Evolutionary conservation across 64 coral and sea anemone genomes (phyloP).

Genomic region (Stichodactyla helianthus): DNA sequence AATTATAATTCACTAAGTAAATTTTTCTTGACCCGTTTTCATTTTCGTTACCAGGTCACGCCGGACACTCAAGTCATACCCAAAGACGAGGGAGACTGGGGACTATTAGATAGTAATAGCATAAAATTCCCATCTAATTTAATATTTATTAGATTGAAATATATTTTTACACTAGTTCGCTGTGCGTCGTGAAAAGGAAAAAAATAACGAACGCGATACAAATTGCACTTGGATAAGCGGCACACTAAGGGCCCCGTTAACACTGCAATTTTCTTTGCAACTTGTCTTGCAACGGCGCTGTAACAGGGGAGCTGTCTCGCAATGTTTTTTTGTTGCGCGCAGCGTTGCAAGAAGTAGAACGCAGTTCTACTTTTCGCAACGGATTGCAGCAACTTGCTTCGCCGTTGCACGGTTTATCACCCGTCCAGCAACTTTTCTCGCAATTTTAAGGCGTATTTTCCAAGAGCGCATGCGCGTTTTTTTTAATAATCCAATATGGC

Average conservation of each 20-base stretch:
- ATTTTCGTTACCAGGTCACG: slow-evolving; percentile 38
- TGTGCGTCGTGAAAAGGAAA: not conserved
- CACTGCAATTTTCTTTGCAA: not conserved
- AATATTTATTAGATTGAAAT: slow-evolving; percentile 25
- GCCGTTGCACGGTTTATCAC: no score
- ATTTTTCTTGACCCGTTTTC: not conserved
- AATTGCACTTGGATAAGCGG: slow-evolving; percentile 16
- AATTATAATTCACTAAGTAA: not conserved
- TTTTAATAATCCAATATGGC: no score
- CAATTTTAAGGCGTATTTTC: no score
- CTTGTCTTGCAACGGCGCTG: not conserved
- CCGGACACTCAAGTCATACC: slow-evolving; percentile 33
- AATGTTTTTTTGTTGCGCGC: no score
- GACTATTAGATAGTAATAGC: slow-evolving; percentile 18
- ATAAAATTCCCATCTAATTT: slow-evolving; percentile 8
- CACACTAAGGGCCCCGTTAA: not conserved
- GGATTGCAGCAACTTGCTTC: no score
- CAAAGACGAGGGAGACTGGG: slow-evolving; percentile 42
- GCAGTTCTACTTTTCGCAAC: no score
- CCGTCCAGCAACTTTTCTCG: no score
- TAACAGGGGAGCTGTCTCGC: no score
- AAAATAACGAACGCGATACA: not conserved
- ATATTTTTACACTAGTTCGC: slow-evolving; percentile 15
- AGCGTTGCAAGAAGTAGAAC: no score
- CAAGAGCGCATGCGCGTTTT: no score